A percentile compares a stretch with the other conserved stretches of the same genome.
Conservation (phyloP, 2,888 invertebrate species). For the Pristionchus maxplancki region DNA sequence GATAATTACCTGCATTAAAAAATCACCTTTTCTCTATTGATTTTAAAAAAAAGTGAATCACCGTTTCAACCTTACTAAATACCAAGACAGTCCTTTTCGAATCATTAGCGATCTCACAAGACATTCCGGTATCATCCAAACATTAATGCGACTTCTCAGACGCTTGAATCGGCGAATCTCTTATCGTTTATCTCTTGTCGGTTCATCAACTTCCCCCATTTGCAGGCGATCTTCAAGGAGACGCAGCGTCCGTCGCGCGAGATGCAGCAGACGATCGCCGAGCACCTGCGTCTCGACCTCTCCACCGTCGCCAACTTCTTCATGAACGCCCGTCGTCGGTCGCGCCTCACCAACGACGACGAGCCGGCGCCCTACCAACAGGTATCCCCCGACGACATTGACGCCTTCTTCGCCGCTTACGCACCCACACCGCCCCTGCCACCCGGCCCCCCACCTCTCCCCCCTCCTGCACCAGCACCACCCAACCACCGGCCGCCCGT, state of each 20-base stretch:
- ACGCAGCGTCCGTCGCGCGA: constrained; percentile 77
- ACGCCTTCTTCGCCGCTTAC: background rate
- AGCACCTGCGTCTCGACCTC: constrained; percentile 73
- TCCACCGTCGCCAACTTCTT: constrained; percentile 91
- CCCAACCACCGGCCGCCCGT: background rate
- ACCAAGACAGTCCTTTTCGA: too few species aligned
- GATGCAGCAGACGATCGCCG: constrained; percentile 77
- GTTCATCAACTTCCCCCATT: background rate
- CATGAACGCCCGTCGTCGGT: constrained; percentile 97
- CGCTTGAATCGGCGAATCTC: too few species aligned
- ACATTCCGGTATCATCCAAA: too few species aligned
- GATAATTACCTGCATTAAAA: background rate
- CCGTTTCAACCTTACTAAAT: too few species aligned
- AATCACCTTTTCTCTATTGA: too few species aligned
- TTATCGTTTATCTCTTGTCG: too few species aligned
- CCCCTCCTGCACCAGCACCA: background rate
- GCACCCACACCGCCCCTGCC: background rate
- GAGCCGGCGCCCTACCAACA: constrained; percentile 68
- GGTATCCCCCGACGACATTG: constrained; percentile 52
- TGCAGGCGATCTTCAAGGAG: constrained; percentile 77
- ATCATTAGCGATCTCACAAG: too few species aligned
- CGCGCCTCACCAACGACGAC: constrained; percentile 72
- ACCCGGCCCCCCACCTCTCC: background rate
- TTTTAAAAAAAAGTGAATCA: too few species aligned
- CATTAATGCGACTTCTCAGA: too few species aligned